phyloP scores from a whole-genome alignment of 2,797 vertebrate species.

The Malurus splendens region DNA sequence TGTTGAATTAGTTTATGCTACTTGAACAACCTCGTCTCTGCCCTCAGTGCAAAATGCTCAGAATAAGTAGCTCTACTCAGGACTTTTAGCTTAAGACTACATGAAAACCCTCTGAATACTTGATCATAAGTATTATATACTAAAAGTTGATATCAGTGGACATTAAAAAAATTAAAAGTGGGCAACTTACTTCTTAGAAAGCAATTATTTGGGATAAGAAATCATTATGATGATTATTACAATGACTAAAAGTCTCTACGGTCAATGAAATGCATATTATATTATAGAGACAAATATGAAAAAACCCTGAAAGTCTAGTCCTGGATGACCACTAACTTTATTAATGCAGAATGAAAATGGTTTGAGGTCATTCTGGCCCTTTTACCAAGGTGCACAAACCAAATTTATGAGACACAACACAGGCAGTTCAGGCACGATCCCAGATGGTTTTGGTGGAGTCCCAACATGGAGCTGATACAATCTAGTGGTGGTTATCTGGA shows the following conservation, averaged over 20 bases:
- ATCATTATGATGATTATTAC: not conserved
- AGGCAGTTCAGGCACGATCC: accelerated
- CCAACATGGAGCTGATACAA: not conserved
- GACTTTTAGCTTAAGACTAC: not conserved
- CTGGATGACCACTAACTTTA: not conserved
- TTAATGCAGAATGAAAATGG: not conserved
- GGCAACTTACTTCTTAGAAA: not conserved
- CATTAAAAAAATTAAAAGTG: not conserved
- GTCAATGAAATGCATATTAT: not conserved
- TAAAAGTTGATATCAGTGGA: not conserved
- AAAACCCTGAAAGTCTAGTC: not conserved
- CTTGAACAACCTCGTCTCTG: not conserved
- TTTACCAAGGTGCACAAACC: not conserved
- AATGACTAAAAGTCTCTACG: not conserved
- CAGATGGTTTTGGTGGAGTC: not conserved
- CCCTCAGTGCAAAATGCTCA: not conserved
- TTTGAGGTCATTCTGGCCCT: not conserved
- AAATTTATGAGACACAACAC: not conserved
- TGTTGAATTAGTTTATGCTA: not conserved
- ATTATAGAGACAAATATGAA: not conserved
- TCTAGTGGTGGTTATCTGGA: not conserved
- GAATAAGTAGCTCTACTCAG: not conserved
- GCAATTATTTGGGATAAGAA: not conserved
- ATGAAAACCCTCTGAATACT: not conserved
- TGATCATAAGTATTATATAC: not conserved